Base-by-base conservation (phyloP, 1,140 invertebrate species). In the Dreissena polymorpha region DNA sequence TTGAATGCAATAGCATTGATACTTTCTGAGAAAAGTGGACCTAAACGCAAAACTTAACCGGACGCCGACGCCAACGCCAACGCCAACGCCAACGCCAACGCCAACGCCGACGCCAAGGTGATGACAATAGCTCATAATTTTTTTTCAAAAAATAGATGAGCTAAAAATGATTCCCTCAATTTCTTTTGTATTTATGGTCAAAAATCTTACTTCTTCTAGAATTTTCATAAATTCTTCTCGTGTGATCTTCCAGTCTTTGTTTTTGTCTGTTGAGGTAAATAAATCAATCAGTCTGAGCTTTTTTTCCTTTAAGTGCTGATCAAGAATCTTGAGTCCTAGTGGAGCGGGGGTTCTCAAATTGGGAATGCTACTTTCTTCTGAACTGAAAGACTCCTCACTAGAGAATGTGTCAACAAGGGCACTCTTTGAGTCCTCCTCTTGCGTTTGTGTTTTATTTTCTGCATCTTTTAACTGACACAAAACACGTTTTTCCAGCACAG, bases 201-300 rank as follows among this genome's bases (percentile, higher is more conserved):
- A 8, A 39, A 39, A 23, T 39, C 60, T 84, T 87, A 92, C 91
- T 85, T 89, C 68, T 82, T 84, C 80, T 55, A 91, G 88, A 27
- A 86, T 88, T 27, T 88, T 88, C 53, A 83, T 82, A 70, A 92
- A 91, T 72, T 92, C 90, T 39, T 89, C 85, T 73, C 86, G 87
- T 10, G 90, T 87, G 25, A 92, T 63, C 69, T 85, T 85, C 92
- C 92, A 92, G 69, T 88, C 89, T 69, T 92, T 92, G 73, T 92
- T 86, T 85, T 89, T 91, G 75, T 92, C 92, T 53, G 88, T 85
- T 27, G 70, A 76, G 51, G 80, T 79, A 83, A 92, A 92, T 16
- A 92, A 71, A 76, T 92, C 92, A 23, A 92, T 85, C 25, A 92
- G 86, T 65, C 92, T 79, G 25, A 92, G 73, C 71, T 89, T 90